phyloP scores from a whole-genome alignment of 2,113 vertebrate species.

The Sardina pilchardus region DNA sequence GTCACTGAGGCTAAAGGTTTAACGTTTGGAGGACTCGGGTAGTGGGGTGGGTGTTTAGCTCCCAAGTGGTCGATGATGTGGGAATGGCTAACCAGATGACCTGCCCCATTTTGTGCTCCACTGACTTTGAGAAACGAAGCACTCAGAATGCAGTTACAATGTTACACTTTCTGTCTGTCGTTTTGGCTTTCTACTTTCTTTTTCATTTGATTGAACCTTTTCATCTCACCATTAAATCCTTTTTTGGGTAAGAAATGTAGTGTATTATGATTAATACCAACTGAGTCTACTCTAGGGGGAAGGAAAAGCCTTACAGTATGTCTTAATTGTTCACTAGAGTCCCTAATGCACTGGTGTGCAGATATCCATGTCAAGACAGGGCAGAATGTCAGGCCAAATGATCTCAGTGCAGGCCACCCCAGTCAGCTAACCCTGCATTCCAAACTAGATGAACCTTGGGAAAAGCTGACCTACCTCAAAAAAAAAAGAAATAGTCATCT shows the following conservation, averaged over 20 bases:
- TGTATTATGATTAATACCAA: not conserved
- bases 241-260: not conserved
- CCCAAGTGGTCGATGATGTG: not conserved
- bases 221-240: not conserved
- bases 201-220: not conserved
- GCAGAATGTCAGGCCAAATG: not conserved
- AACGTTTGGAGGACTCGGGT: not conserved
- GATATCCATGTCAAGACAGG: not conserved
- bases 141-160: not conserved
- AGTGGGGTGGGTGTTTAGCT: not conserved
- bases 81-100: not conserved
- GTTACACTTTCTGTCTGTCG: not conserved
- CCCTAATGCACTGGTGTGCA: not conserved
- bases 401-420: not conserved
- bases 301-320: not conserved
- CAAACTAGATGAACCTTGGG: not conserved
- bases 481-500: not conserved
- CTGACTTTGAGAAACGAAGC: not conserved
- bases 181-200: not conserved
- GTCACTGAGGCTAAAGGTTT: not conserved
- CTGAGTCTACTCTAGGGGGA: not conserved
- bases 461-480: not conserved
- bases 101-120: not conserved
- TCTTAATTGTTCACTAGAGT: too few relatives aligned
- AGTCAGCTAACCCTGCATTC: not conserved